Evolutionary conservation across 2,888 invertebrate genomes (phyloP), one percentile per base, ranked within the genome.

Genomic region (Cerastis rubricosa): DNA sequence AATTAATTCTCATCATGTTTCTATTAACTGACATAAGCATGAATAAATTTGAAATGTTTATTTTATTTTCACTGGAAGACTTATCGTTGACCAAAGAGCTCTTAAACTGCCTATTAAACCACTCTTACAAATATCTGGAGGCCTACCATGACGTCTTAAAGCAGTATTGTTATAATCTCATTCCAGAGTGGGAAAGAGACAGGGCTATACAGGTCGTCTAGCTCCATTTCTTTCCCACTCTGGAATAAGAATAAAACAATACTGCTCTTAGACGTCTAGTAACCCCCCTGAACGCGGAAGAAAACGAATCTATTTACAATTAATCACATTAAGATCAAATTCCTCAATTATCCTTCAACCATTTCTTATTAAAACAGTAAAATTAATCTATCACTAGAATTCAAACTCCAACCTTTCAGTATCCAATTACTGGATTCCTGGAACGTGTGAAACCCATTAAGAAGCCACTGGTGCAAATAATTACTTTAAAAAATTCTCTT

Each of bases 401-500:
- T 35, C n/a, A 35, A 64, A 57, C 47, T 67, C 19, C 61, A 78
- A 76, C 81, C 80, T 84, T 85, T 80, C 57, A 80, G 51, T 57
- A 75, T 76, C 51, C 78, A 87, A 85, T 84, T 78, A 84, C 68
- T 68, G 72, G 64, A 75, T 75, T 74, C 80, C 63, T 76, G 75
- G 66, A 84, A 78, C 85, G 77, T 84, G 82, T 81, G 80, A 74
- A 87, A 89, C 71, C 86, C 86, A 84, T 85, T 83, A 87, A 66
- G 73, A 70, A 65, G 25, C 74, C 68, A 71, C 76, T 80, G 79
- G 67, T 69, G 71, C 78, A 87, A 86, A 89, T 89, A 89, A 90
- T 91, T 90, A 89, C 83, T 86, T 90, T 87, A 80, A 88, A 90
- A 90, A 88, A 89, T 86, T 87, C 88, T 70, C 75, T 67, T 76